These are phyloP conservation scores for Sorex fumeus DNA, from an alignment of 2,113 vertebrate species.

Conservation along the genomic window DNA sequence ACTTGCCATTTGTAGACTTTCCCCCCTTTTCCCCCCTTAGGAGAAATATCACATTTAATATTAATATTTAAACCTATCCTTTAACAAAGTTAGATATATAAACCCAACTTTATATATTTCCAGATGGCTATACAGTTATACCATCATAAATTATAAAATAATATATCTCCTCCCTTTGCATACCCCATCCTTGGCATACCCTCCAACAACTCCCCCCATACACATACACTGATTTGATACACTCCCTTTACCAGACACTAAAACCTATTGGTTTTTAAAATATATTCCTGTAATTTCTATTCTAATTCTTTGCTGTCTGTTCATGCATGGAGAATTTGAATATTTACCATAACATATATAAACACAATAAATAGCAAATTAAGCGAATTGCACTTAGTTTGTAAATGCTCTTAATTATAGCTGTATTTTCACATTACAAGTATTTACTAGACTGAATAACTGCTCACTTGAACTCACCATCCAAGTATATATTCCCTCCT, in stretches of 20 bases:
- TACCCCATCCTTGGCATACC: too few species aligned
- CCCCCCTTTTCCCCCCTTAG: neutral
- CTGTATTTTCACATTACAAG: slow-evolving; percentile 18
- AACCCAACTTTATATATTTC: slow-evolving; percentile 62
- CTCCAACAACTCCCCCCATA: too few species aligned
- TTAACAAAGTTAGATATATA: neutral
- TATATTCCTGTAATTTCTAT: slow-evolving; percentile 3
- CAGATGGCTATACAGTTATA: neutral
- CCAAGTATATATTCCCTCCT: slow-evolving; percentile 12
- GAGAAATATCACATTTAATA: neutral
- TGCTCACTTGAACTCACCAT: neutral
- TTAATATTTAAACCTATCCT: slow-evolving; percentile 36
- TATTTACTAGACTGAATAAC: slow-evolving; percentile 27
- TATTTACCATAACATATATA: slow-evolving; percentile 45
- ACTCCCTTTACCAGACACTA: neutral
- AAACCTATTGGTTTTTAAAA: neutral
- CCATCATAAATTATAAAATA: neutral
- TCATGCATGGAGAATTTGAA: neutral
- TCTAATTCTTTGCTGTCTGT: neutral
- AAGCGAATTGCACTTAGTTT: neutral
- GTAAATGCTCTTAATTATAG: slow-evolving; percentile 16
- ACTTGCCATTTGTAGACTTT: neutral
- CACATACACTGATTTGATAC: slow-evolving; percentile 13
- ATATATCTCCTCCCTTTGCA: neutral
- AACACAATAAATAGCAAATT: slow-evolving; percentile 29